Conservation (phyloP, 2,888 invertebrate species). For the Protophormia terraenovae region DNA sequence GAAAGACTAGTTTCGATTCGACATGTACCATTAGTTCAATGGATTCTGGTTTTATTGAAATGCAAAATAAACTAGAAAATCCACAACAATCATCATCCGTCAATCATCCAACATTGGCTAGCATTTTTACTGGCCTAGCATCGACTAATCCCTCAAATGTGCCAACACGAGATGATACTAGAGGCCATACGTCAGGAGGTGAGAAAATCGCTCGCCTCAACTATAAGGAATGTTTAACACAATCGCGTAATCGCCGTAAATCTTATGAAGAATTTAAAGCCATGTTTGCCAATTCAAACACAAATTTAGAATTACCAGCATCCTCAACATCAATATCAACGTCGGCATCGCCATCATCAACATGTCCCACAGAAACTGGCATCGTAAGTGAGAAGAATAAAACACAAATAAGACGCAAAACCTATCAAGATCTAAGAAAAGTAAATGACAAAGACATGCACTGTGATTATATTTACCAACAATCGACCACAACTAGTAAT, state of each 20-base stretch:
- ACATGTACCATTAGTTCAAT: conserved; percentile 81
- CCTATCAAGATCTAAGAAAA: conserved; percentile 71
- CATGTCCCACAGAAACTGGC: conserved; percentile 29
- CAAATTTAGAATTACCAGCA: conserved; percentile 3
- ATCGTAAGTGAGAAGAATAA: conserved; percentile 55
- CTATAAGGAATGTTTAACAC: conserved; percentile 80
- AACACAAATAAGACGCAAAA: conserved; percentile 73
- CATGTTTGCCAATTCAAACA: conserved; percentile 73
- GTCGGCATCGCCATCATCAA: neutral
- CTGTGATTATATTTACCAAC: conserved; percentile 28
- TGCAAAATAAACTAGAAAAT: conserved; percentile 79
- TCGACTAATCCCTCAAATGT: neutral
- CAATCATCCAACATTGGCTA: conserved; percentile 66
- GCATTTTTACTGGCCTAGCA: conserved; percentile 64
- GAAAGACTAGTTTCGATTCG: conserved; percentile 81
- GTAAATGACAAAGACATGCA: conserved; percentile 60
- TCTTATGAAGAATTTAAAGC: conserved; percentile 82
- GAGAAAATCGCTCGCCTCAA: conserved; percentile 79
- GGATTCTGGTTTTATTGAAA: conserved; percentile 82
- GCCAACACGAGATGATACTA: conserved; percentile 5
- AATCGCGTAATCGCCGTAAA: conserved; percentile 81
- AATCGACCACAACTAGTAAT: conserved; percentile 14
- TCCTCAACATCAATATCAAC: neutral
- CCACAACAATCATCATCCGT: conserved; percentile 52
- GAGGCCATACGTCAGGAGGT: conserved; percentile 42